These are phyloP conservation scores for Deroptyus accipitrinus DNA, from an alignment of 2,113 vertebrate genomes.

Conservation along the genomic window DNA sequence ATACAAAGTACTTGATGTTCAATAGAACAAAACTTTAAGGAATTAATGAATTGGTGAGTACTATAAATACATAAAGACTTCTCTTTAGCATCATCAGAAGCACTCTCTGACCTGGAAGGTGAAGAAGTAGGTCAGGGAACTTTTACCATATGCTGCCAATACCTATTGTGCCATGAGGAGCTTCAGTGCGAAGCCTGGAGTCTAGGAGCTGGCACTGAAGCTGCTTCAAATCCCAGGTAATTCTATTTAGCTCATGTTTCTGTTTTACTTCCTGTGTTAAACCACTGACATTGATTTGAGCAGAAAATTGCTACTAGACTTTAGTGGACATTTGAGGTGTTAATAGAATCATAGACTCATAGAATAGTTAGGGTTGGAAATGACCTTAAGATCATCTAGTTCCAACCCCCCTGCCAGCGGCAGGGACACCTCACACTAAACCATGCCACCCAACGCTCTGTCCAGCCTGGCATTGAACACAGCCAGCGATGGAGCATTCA, in stretches of 20 bases:
- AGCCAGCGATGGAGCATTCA: too few relatives aligned
- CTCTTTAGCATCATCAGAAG: background rate
- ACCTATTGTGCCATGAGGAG: accelerated
- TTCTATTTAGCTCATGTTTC: background rate
- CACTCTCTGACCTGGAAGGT: background rate
- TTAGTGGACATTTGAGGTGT: background rate
- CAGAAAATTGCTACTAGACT: background rate
- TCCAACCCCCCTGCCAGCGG: too few relatives aligned
- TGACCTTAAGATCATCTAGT: too few relatives aligned
- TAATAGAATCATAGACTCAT: background rate
- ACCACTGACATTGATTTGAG: background rate
- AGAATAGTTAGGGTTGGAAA: too few relatives aligned
- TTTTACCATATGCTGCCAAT: background rate
- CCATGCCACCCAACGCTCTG: too few relatives aligned
- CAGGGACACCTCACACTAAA: too few relatives aligned
- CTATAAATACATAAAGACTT: background rate
- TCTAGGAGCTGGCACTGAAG: background rate
- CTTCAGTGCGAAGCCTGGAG: background rate
- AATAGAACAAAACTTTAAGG: conserved; percentile 10
- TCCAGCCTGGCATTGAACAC: too few relatives aligned
- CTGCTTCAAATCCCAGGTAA: background rate
- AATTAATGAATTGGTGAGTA: background rate
- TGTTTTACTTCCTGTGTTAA: background rate
- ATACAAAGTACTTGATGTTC: background rate
- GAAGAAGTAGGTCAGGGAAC: background rate